Conservation (phyloP, 2,888 invertebrate genomes). For the Periphyllus acericola region DNA sequence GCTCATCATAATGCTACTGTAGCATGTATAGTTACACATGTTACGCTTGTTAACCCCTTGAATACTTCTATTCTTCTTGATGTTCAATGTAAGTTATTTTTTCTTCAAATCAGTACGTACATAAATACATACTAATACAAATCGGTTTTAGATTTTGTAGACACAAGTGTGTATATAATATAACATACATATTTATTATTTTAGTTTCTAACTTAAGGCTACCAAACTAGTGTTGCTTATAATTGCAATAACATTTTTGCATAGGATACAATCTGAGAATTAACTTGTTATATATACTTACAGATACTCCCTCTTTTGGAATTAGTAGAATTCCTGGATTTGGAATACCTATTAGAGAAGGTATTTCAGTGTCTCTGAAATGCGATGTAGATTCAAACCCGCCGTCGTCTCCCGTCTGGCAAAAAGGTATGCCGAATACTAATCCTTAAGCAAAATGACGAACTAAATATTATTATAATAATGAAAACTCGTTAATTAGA, state of each 20-base stretch:
- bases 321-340: slow-evolving; percentile 94
- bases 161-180: too few relatives aligned
- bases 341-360: slow-evolving; percentile 87
- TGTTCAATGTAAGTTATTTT: slow-evolving; percentile 74
- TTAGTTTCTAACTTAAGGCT: too few relatives aligned
- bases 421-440: slow-evolving; percentile 69
- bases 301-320: slow-evolving; percentile 92
- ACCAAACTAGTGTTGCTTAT: too few relatives aligned
- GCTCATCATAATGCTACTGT: slow-evolving; percentile 89
- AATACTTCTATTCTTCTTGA: slow-evolving; percentile 74
- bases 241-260: too few relatives aligned
- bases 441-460: background rate
- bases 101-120: background rate
- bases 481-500: slow-evolving; percentile 64
- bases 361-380: slow-evolving; percentile 87
- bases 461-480: background rate
- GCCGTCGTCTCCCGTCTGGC: slow-evolving; percentile 85
- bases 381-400: slow-evolving; percentile 96
- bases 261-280: background rate
- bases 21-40: slow-evolving; percentile 82
- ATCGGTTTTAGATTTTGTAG: slow-evolving; percentile 10
- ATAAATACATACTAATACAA: slow-evolving; percentile 16
- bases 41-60: slow-evolving; percentile 71
- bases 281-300: slow-evolving; percentile 65
- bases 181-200: background rate